Evolutionary conservation across 2,797 vertebrate genomes (phyloP).

Genomic region (Paguma larvata): DNA sequence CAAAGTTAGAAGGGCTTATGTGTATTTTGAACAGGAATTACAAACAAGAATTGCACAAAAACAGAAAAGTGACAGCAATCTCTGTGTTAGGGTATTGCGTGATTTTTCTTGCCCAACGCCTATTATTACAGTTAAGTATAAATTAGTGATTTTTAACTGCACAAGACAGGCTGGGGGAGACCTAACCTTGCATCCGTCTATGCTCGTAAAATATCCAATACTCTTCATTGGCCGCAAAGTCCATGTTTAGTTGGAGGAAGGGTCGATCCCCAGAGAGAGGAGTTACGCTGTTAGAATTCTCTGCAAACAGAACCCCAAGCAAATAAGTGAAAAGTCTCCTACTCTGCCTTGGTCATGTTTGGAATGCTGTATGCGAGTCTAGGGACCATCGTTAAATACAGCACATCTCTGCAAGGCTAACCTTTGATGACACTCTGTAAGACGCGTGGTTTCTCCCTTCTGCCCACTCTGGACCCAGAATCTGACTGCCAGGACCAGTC

Average conservation of each 20-base stretch:
- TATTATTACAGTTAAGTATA: background rate
- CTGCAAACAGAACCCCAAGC: background rate
- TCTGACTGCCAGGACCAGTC: background rate
- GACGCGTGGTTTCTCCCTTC: background rate
- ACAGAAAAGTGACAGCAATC: background rate
- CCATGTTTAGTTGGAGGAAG: background rate
- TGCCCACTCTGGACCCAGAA: background rate
- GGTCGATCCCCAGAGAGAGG: background rate
- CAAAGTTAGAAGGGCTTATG: background rate
- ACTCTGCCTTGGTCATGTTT: background rate
- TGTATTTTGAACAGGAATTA: background rate
- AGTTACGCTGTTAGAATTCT: background rate
- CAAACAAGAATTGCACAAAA: background rate
- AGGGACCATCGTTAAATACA: background rate
- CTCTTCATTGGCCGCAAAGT: background rate
- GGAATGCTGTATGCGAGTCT: background rate
- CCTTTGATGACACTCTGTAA: background rate
- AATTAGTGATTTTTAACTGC: background rate
- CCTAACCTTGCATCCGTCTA: background rate
- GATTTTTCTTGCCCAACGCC: background rate
- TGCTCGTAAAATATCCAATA: background rate
- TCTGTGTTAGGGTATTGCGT: background rate
- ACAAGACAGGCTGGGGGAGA: background rate
- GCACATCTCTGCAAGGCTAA: background rate
- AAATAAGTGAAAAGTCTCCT: background rate